These are phyloP conservation scores for Ferdinandea cuprea DNA, from an alignment of 2,888 invertebrate species.

Conservation along the genomic window DNA sequence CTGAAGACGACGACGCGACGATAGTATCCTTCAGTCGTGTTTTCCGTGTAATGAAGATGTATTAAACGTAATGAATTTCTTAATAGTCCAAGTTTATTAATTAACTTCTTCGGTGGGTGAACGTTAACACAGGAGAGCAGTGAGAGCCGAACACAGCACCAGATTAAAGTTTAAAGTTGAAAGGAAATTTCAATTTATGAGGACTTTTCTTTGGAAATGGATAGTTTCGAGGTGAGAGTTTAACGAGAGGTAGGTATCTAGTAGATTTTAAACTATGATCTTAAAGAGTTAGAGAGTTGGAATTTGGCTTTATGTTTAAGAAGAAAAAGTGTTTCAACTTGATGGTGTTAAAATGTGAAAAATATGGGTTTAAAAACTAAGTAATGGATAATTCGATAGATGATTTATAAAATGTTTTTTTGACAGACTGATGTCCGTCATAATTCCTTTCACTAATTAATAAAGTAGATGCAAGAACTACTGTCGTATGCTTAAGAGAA, in stretches of 20 bases:
- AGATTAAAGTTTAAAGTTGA: conserved; percentile 23
- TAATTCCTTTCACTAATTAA: too few species aligned
- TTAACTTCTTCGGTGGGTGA: conserved; percentile 57
- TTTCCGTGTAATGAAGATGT: conserved; percentile 71
- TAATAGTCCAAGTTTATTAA: conserved; percentile 73
- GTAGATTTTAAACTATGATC: neutral
- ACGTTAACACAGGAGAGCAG: conserved; percentile 28
- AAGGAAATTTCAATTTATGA: conserved; percentile 47
- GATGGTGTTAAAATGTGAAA: too few species aligned
- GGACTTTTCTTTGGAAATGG: neutral
- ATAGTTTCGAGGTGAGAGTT: neutral
- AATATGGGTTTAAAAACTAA: too few species aligned
- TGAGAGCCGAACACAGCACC: neutral
- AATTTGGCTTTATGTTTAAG: too few species aligned
- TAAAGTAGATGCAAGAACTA: too few species aligned
- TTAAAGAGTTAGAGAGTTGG: too few species aligned
- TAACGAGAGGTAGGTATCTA: neutral
- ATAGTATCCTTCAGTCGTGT: conserved; percentile 62
- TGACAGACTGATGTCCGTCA: too few species aligned
- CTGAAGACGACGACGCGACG: too few species aligned
- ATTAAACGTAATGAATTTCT: conserved; percentile 70
- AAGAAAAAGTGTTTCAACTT: too few species aligned
- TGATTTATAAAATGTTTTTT: too few species aligned
- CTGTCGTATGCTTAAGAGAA: too few species aligned
- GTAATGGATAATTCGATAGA: too few species aligned